phyloP scores from a whole-genome alignment of 2,113 vertebrate genomes.

The Eclectus roratus region DNA sequence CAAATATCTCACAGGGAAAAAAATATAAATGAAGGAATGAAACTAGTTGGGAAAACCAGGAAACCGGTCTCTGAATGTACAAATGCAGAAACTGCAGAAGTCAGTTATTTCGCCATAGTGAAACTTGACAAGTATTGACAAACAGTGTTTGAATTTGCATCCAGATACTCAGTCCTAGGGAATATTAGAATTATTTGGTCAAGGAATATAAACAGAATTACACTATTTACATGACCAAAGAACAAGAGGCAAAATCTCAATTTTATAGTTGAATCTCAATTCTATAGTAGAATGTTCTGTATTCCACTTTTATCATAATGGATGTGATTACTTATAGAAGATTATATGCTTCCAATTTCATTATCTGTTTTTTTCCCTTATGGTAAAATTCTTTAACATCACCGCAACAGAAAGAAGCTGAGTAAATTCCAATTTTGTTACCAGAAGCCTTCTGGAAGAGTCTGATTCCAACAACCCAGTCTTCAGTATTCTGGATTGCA shows the following conservation, averaged over 20 bases:
- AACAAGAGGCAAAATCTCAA: neutral
- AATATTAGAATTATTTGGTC: neutral
- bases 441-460: neutral
- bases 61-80: neutral
- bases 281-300: neutral
- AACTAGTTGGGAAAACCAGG: neutral
- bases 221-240: neutral
- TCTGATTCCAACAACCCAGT: neutral
- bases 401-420: neutral
- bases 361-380: neutral
- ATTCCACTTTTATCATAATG: neutral
- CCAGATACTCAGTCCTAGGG: neutral
- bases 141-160: neutral
- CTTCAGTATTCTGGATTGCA: neutral
- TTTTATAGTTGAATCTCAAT: neutral
- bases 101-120: neutral
- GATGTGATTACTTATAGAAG: neutral
- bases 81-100: neutral
- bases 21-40: neutral
- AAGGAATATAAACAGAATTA: neutral
- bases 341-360: neutral
- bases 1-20: neutral
- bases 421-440: neutral
- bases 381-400: neutral
- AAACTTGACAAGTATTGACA: neutral